phyloP scores from a whole-genome alignment of 1,140 invertebrate genomes.

The Drosophila auraria region DNA sequence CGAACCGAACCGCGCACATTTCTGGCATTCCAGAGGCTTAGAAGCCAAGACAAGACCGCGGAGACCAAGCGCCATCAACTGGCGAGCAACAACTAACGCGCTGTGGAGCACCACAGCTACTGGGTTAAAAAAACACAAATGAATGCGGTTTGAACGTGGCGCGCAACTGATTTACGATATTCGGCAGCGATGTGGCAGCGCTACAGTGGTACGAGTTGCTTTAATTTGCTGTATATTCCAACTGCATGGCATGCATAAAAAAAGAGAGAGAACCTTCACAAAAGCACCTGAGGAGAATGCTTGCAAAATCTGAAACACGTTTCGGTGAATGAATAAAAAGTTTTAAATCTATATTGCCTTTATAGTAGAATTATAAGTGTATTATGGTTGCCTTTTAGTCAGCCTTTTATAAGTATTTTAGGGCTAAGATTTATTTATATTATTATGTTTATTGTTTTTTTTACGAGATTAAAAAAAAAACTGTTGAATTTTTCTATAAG shows the following conservation, averaged over 20 bases:
- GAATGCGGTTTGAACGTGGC: slow-evolving; percentile 53
- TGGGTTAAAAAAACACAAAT: slow-evolving; percentile 28
- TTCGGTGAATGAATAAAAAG: background rate
- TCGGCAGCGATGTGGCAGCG: slow-evolving; percentile 20
- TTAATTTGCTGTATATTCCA: background rate
- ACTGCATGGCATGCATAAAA: too few species aligned
- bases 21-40: slow-evolving; percentile 50
- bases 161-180: slow-evolving; percentile 79
- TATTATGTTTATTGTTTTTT: background rate
- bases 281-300: too few species aligned
- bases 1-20: slow-evolving; percentile 45
- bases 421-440: background rate
- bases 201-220: slow-evolving; percentile 25
- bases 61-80: slow-evolving; percentile 30
- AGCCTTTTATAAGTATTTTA: background rate
- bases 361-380: too few species aligned
- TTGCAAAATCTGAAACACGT: too few species aligned
- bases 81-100: slow-evolving; percentile 35
- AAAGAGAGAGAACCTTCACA: background rate
- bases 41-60: slow-evolving; percentile 43
- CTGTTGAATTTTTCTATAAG: too few species aligned
- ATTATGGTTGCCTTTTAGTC: background rate
- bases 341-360: background rate
- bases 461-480: background rate
- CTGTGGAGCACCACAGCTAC: slow-evolving; percentile 23